Evolutionary conservation across 2,888 invertebrate species (phyloP).

Genomic region (Cosmopolites sordidus): DNA sequence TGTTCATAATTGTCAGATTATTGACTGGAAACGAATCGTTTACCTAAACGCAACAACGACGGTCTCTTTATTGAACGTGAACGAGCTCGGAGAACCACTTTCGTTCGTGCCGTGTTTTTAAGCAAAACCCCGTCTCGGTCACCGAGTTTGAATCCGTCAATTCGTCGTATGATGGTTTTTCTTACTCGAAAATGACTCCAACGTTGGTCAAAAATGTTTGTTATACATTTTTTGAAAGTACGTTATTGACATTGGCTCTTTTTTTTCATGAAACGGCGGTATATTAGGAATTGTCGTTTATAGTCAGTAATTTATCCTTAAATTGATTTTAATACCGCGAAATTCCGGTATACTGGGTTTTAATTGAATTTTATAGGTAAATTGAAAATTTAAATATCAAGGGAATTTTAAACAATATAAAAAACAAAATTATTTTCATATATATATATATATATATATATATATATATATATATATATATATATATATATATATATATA

Average conservation of each 20-base stretch:
- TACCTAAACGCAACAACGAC: constrained; percentile 3
- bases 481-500: no score
- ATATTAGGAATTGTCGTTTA: no score
- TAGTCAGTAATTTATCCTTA: no score
- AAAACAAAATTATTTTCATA: no score
- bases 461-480: no score
- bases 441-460: no score
- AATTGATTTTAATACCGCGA: no score
- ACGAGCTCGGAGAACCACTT: neutral
- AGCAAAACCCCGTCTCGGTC: neutral
- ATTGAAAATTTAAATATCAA: no score
- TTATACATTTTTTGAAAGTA: neutral
- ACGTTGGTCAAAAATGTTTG: neutral
- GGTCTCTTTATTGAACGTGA: neutral
- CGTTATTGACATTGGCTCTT: neutral
- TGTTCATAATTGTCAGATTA: constrained; percentile 30
- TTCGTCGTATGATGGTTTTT: neutral
- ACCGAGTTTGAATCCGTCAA: neutral
- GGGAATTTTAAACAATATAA: no score
- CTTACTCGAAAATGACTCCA: neutral
- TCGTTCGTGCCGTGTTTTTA: neutral
- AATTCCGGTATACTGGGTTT: no score
- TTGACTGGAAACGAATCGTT: constrained; percentile 18
- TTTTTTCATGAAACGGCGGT: neutral
- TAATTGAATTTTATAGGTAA: no score